Evolutionary conservation across 2,797 vertebrate genomes (phyloP).

Genomic region (Pachyuromys duprasi): DNA sequence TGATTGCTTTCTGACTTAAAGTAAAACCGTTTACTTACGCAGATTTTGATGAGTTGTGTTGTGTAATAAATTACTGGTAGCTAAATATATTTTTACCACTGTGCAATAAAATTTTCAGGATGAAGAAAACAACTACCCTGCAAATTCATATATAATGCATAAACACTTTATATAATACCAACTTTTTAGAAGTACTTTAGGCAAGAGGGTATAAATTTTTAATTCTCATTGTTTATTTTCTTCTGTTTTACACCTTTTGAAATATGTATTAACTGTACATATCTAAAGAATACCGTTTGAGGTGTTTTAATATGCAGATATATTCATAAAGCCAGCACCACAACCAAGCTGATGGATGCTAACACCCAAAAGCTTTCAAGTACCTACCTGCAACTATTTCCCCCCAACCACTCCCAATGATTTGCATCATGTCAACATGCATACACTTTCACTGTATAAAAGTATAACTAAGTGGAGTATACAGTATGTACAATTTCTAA

Average conservation of each 20-base stretch:
- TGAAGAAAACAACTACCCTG: constrained; percentile 29
- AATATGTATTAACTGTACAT: background rate
- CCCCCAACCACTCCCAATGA: background rate
- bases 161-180: background rate
- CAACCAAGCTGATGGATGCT: background rate
- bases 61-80: background rate
- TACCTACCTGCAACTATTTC: background rate
- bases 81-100: constrained; percentile 48
- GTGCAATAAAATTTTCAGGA: constrained; percentile 49
- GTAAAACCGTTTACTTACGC: background rate
- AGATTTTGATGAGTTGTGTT: constrained; percentile 13
- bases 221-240: constrained; percentile 7
- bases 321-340: background rate
- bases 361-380: background rate
- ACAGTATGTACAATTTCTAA: background rate
- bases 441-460: background rate
- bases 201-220: constrained; percentile 20
- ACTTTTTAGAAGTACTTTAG: background rate
- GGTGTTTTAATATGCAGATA: background rate
- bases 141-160: constrained; percentile 17
- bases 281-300: background rate
- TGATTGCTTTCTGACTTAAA: constrained; percentile 53
- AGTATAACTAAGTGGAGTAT: background rate
- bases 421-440: background rate
- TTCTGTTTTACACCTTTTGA: background rate